Percentiles rank a stretch among this genome's conserved stretches.
phyloP scores from a whole-genome alignment of 23 tunicate genomes.

The Halocynthia roretzi region DNA sequence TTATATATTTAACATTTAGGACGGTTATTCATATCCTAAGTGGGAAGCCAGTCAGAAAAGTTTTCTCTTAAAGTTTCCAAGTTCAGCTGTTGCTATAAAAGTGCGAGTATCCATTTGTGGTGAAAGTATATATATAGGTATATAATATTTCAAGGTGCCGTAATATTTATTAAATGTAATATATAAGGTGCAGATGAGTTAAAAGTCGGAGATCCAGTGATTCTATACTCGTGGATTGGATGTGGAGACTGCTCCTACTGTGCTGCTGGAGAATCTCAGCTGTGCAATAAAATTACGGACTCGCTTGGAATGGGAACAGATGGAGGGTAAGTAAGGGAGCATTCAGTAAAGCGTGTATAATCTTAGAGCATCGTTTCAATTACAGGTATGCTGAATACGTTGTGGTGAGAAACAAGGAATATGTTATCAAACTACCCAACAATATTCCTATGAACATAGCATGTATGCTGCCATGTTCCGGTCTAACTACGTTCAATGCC shows the following conservation, averaged over 20 bases:
- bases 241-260: conserved; percentile 57
- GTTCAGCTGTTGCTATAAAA: no score
- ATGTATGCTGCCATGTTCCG: conserved; percentile 54
- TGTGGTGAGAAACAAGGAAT: conserved; percentile 4
- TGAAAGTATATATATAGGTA: no score
- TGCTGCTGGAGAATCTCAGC: background rate
- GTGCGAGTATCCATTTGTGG: no score
- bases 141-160: no score
- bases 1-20: no score
- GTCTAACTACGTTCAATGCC: conserved; percentile 43
- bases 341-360: no score
- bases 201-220: conserved; percentile 47
- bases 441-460: conserved; percentile 35
- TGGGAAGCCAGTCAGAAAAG: no score
- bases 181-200: conserved; percentile 8
- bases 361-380: background rate
- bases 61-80: no score
- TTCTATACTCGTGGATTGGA: conserved; percentile 66
- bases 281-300: no score
- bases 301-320: background rate
- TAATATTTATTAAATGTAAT: no score
- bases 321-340: no score
- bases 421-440: conserved; percentile 34
- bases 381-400: conserved; percentile 41
- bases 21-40: no score